Percentiles rank a stretch among this genome's conserved stretches.
These are phyloP conservation scores for Lacanobia oleracea DNA, from an alignment of 2,888 invertebrate species.

Conservation along the genomic window DNA sequence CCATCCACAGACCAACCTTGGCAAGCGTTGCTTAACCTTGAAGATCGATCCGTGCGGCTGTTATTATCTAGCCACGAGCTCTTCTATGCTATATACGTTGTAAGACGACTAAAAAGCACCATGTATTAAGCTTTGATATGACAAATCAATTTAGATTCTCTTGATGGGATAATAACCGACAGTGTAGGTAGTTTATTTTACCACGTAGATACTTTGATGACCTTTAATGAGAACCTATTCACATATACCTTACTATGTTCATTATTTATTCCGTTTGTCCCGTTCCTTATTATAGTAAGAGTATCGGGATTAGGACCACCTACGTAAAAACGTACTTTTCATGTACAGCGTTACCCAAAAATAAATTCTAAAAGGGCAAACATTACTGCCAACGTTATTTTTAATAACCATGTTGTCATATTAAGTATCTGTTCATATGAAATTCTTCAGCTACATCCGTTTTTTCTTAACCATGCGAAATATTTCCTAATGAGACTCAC, in stretches of 20 bases:
- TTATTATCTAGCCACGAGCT: too few species aligned
- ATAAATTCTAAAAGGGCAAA: slow-evolving; percentile 5
- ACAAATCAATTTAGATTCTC: too few species aligned
- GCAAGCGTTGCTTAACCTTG: too few species aligned
- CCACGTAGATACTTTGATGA: neutral
- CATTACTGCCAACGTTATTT: slow-evolving; percentile 13
- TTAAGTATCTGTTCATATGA: slow-evolving; percentile 19
- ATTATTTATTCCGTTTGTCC: neutral
- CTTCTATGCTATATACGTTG: too few species aligned
- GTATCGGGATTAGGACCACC: neutral
- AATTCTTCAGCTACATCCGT: slow-evolving; percentile 9
- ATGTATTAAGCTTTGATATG: too few species aligned
- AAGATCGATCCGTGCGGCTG: too few species aligned
- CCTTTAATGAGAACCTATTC: neutral
- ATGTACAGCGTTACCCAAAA: neutral
- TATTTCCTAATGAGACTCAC: slow-evolving; percentile 32
- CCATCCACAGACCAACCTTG: too few species aligned
- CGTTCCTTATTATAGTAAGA: neutral
- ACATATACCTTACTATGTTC: neutral
- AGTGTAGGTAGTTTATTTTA: neutral
- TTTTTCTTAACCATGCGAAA: slow-evolving; percentile 1
- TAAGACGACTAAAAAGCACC: too few species aligned
- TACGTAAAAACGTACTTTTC: neutral
- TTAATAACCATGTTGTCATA: slow-evolving; percentile 24
- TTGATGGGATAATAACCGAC: too few species aligned